Conservation (phyloP, 2,888 invertebrate genomes). For the Phortica okadai region DNA sequence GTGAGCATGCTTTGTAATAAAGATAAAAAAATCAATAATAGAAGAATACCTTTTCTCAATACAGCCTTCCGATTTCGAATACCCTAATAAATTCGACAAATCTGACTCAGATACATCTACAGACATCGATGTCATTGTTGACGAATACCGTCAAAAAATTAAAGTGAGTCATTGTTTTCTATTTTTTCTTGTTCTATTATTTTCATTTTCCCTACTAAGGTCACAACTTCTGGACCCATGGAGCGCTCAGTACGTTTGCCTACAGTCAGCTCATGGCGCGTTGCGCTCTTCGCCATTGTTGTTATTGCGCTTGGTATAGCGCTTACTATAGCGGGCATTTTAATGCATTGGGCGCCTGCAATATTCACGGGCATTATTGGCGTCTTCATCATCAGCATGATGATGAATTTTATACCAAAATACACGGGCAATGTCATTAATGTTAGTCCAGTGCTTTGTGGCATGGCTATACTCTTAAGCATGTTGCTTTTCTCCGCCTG, state of each 20-base stretch:
- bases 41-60: neutral
- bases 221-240: conserved; percentile 76
- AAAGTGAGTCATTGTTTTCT: conserved; percentile 77
- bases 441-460: conserved; percentile 73
- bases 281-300: conserved; percentile 72
- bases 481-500: conserved; percentile 70
- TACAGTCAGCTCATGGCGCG: conserved; percentile 74
- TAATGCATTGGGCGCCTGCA: conserved; percentile 67
- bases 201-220: conserved; percentile 53
- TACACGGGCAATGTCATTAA: conserved; percentile 73
- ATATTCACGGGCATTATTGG: conserved; percentile 70
- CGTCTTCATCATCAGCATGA: conserved; percentile 71
- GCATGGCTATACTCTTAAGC: conserved; percentile 66
- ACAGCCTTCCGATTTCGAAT: conserved; percentile 74
- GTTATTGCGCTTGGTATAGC: conserved; percentile 70
- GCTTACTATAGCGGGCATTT: conserved; percentile 67
- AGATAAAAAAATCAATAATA: neutral
- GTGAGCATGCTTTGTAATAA: conserved; percentile 50
- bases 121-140: conserved; percentile 87
- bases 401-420: conserved; percentile 75
- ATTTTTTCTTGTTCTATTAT: neutral
- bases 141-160: conserved; percentile 85
- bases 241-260: conserved; percentile 74
- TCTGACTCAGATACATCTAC: conserved; percentile 85
- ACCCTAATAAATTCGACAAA: conserved; percentile 77